Base-by-base conservation (phyloP, 2,113 vertebrate species). In the Epinephelus moara region DNA sequence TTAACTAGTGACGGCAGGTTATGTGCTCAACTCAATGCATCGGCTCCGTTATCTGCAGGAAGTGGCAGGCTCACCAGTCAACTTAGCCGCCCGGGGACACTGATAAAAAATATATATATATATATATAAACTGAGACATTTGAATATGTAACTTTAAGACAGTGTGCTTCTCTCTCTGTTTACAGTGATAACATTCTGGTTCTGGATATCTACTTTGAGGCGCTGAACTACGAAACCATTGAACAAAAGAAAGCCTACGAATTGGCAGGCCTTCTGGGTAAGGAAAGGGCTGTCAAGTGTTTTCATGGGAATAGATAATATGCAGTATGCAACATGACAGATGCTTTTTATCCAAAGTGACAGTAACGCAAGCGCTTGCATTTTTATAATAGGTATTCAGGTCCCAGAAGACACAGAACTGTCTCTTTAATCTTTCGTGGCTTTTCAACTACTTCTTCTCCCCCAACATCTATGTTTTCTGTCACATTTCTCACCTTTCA, bases 231-330 rank as follows among this genome's bases (percentile, higher is more conserved):
- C 1, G 98, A 99, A 94, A 99, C 97, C 6, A 99, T 99, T 1
- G 98, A 99, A 90, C 98, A 99, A 96, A 99, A 99, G 95, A 99
- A 99, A 90, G 98, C 98, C 11, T 99, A 99, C 1, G 98, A 99
- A 93, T 94, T 99, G 90, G 98, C 98, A 0, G 98, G 98, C 17
- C 95, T 99, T 93, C 95, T 99, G 88, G 98, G 98, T 99, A 95
- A 97, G 94, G 14, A 82, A 66, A 69, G 25, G 66, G 37, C 75
- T 80, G 70, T 85, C 66, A 61, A 68, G 62, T 84, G 40, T 87
- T 77, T 77, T 47, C 55, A 60, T 74, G 47, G 61, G 62, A 70
- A 56, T 40, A 75, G 55, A 85, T 79, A 79, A 74, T 62, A 62
- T 68, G 62, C 80, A 42, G 33, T 37, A 66, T 87, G n/a, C 59